phyloP scores from a whole-genome alignment of 2,888 invertebrate species.

The Drosophila bunnanda region DNA sequence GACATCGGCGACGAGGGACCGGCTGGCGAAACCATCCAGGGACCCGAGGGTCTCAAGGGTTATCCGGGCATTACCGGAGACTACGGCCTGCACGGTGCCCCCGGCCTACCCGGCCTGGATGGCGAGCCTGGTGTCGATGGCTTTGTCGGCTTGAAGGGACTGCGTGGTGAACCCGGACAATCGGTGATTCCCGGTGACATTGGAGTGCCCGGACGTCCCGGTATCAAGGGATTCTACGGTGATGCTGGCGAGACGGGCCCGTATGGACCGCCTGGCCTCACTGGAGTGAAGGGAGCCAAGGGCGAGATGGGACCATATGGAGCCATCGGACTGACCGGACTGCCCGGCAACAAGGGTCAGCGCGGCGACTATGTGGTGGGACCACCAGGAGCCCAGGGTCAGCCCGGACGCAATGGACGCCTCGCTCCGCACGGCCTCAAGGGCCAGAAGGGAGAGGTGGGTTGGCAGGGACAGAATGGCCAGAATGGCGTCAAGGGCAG shows the following conservation, averaged over 20 bases:
- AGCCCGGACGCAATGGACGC: slow-evolving; percentile 84
- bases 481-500: slow-evolving; percentile 84
- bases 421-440: slow-evolving; percentile 82
- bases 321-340: slow-evolving; percentile 86
- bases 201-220: slow-evolving; percentile 84
- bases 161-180: slow-evolving; percentile 84
- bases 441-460: slow-evolving; percentile 85
- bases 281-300: slow-evolving; percentile 86
- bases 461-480: slow-evolving; percentile 83
- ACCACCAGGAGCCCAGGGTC: slow-evolving; percentile 75
- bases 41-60: slow-evolving; percentile 88
- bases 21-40: slow-evolving; percentile 85
- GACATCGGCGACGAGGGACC: slow-evolving; percentile 85
- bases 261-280: slow-evolving; percentile 85
- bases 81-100: slow-evolving; percentile 87
- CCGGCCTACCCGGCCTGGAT: slow-evolving; percentile 86
- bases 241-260: slow-evolving; percentile 86
- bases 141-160: slow-evolving; percentile 84
- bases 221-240: slow-evolving; percentile 85
- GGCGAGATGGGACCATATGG: slow-evolving; percentile 87
- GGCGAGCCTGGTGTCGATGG: slow-evolving; percentile 85
- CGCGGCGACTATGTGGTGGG: slow-evolving; percentile 85
- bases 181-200: slow-evolving; percentile 83
- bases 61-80: slow-evolving; percentile 88
- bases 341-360: slow-evolving; percentile 86